Base-by-base conservation (phyloP, 64 coral and sea anemone species). In the Acropora tenuis region DNA sequence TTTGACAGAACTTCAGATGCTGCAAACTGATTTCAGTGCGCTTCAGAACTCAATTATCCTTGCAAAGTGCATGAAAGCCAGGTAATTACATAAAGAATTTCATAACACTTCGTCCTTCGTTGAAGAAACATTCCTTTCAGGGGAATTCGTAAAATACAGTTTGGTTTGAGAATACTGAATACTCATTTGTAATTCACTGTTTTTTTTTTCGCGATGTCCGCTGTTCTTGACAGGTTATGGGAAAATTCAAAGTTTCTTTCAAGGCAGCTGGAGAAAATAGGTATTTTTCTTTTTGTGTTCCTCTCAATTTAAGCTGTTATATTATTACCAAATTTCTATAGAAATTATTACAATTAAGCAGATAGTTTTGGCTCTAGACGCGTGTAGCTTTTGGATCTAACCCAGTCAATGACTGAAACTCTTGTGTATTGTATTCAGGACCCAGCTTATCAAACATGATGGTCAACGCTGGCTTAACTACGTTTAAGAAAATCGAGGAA, bases 181-280 rank as follows among this genome's bases (percentile, higher is more conserved):
- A 92, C 49, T 5, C 15, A 75, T 87, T 9, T 4, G 47, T 59
- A 8, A 73, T 46, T 6, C 5, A 5, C 52, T 55, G 10, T 10
- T 55, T 10, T 7, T 55, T 5, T 5, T 7, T 43, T 11, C 10
- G 30, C 30, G 30, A 30, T 63, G 60, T 78, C 85, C 8, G 19
- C 11, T 50, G 53, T 69, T 47, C 60, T 63, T 78, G 78, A 3
- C 69, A 99, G 97, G 80, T 68, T 99, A 55, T 99, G 97, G 97
- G 97, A 99, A 75, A 99, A 99, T 80, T 99, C 97, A 11, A 91
- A 86, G 58, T 94, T 94, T 84, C 91, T 99, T 71, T 99, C 97
- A 86, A 96, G 88, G 79, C 97, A 99, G 67, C 69, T 99, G 16
- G 97, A 99, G 55, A 99, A 99, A 99, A 91, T 99, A 75, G 97